Base-by-base conservation (phyloP, 2,888 invertebrate species). In the Rhyacophila evoluta region DNA sequence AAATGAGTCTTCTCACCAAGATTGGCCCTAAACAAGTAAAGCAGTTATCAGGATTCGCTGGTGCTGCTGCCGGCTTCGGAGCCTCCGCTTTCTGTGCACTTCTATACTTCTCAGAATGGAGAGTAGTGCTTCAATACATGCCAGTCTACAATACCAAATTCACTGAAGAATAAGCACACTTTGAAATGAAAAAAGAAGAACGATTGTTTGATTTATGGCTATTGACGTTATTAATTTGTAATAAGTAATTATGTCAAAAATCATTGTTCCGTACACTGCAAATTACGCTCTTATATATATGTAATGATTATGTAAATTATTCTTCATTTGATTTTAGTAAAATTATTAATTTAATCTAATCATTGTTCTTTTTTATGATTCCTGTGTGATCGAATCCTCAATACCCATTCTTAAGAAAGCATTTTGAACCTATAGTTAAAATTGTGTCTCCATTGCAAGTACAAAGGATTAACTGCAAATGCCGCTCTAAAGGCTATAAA, bases 71-170 rank as follows among this genome's bases (percentile, higher is more conserved):
- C 0, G 89, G 89, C 0, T 96, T 92, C 85, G 95, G 95, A 68
- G 91, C 91, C 37, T 89, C 92, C 0, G 93, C 90, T n/a, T 90
- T 91, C 78, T 84, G 91, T 27, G 89, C 88, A 0, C 83, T 94
- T 8, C 86, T 93, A 1, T 96, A 95, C 86, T 90, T 93, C 83
- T 95, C 95, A 0, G 96, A 96, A 85, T 96, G 96, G 96, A 94
- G 92, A 86, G 85, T 91, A 72, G 88, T 96, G 81, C 89, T 93
- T 72, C 90, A 92, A 83, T 92, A 93, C 86, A 87, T 96, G 82
- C 96, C 96, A 25, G 94, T 91, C 87, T 95, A 95, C 87, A 91
- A 91, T 83, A 91, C 92, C 81, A 95, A 95, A 87, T 96, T 93
- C 86, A 87, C 90, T 76, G 87, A 89, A 80, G 78, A 83, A 39